Percentiles rank a stretch among this genome's conserved stretches.
phyloP scores from a whole-genome alignment of 92 coral and sea anemone genomes.

The Actinernus sp. region DNA sequence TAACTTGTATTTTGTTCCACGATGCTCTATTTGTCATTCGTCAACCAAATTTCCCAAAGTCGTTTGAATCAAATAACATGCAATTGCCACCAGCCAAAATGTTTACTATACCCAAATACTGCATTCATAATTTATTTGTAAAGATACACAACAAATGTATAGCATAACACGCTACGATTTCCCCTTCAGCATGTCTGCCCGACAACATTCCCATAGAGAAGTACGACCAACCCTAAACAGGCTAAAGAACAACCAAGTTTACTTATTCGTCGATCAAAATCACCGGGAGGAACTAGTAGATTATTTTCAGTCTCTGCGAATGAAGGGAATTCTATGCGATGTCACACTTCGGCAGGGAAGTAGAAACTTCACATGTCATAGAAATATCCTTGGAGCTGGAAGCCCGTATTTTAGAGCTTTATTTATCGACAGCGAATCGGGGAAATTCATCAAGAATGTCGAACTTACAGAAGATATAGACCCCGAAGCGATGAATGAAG shows the following conservation, averaged over 20 bases:
- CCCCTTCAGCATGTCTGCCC: slow-evolving; percentile 15
- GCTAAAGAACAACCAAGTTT: slow-evolving; percentile 44
- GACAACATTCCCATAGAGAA: slow-evolving; percentile 14
- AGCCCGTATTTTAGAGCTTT: slow-evolving; percentile 88
- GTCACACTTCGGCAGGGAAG: slow-evolving; percentile 71
- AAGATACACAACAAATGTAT: too few species aligned
- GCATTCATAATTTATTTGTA: too few species aligned
- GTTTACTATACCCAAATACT: not conserved
- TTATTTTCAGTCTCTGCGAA: slow-evolving; percentile 64
- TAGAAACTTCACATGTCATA: slow-evolving; percentile 74
- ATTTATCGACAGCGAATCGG: slow-evolving; percentile 75
- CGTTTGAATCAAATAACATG: too few species aligned
- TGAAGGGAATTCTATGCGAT: slow-evolving; percentile 73
- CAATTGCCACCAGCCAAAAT: too few species aligned
- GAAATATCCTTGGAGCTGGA: slow-evolving; percentile 73
- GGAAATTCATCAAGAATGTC: slow-evolving; percentile 71
- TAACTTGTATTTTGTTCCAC: too few species aligned
- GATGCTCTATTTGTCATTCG: too few species aligned
- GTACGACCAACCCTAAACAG: slow-evolving; percentile 71
- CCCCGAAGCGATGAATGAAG: slow-evolving; percentile 47
- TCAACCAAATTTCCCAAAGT: too few species aligned
- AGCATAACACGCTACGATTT: not conserved
- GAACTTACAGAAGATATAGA: slow-evolving; percentile 58
- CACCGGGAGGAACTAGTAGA: slow-evolving; percentile 67
- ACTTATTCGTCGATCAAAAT: slow-evolving; percentile 63